Evolutionary conservation across 2,888 invertebrate species (phyloP).

Genomic region (Fragum sueziense): DNA sequence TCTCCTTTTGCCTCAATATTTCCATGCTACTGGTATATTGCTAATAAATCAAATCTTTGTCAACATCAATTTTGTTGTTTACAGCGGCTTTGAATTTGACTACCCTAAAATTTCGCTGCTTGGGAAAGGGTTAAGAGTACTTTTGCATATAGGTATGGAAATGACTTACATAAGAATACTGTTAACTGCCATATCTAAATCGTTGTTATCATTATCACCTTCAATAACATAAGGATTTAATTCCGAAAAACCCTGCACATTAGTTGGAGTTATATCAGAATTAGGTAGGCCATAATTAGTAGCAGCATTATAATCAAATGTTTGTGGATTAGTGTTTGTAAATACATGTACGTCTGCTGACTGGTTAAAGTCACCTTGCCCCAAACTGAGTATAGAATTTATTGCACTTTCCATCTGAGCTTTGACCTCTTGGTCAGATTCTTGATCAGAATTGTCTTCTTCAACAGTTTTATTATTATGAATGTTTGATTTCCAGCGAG

Average conservation of each 20-base stretch:
- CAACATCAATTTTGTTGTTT: too few species aligned
- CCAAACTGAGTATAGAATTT: slow-evolving; percentile 88
- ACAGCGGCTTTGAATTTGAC: too few species aligned
- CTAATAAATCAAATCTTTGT: too few species aligned
- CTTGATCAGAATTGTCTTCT: slow-evolving; percentile 31
- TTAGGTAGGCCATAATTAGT: not conserved
- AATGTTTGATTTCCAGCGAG: not conserved
- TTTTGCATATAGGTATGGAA: too few species aligned
- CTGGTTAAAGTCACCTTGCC: slow-evolving; percentile 34
- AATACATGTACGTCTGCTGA: slow-evolving; percentile 27
- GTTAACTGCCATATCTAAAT: slow-evolving; percentile 85
- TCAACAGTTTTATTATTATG: not conserved
- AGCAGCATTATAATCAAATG: slow-evolving; percentile 21
- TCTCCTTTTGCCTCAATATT: too few species aligned
- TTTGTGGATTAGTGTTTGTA: slow-evolving; percentile 43
- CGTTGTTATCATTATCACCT: slow-evolving; percentile 76
- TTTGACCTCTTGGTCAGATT: slow-evolving; percentile 61
- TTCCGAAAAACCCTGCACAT: not conserved
- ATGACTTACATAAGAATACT: slow-evolving; percentile 83
- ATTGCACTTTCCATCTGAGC: slow-evolving; percentile 89
- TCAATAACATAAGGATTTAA: slow-evolving; percentile 29
- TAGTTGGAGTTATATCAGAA: not conserved
- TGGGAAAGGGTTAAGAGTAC: too few species aligned
- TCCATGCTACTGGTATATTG: too few species aligned
- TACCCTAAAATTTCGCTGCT: too few species aligned